Percentiles rank a stretch among this genome's conserved stretches.
These are phyloP conservation scores for Trimorus sp. DNA, from an alignment of 2,888 invertebrate genomes.

Conservation along the genomic window DNA sequence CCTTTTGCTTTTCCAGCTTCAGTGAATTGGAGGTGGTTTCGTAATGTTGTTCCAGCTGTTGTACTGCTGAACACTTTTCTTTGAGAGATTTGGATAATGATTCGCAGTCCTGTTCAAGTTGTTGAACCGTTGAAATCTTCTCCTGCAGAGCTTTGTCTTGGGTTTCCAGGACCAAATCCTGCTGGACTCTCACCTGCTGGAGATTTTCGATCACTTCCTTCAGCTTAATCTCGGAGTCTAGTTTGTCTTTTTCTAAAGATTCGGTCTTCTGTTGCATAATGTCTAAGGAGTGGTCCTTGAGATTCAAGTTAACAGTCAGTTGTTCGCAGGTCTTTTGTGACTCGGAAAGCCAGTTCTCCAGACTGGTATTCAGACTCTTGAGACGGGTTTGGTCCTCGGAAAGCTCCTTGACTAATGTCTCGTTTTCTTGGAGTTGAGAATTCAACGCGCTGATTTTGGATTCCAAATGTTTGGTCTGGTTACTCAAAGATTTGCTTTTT, in stretches of 20 bases:
- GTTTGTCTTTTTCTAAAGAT: constrained; percentile 64
- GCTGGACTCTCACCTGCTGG: constrained; percentile 71
- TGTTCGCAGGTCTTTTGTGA: constrained; percentile 50
- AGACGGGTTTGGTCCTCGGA: constrained; percentile 30
- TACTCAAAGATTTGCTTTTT: constrained; percentile 31
- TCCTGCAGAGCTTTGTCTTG: constrained; percentile 72
- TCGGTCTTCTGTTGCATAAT: constrained; percentile 67
- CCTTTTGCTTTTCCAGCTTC: constrained; percentile 34
- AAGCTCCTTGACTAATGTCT: constrained; percentile 17
- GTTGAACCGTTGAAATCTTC: constrained; percentile 42
- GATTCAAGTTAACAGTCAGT: constrained; percentile 62
- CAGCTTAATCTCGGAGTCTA: constrained; percentile 70
- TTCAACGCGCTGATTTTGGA: constrained; percentile 5
- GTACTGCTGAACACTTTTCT: constrained; percentile 38
- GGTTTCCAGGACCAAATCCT: constrained; percentile 70
- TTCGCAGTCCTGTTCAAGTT: constrained; percentile 3
- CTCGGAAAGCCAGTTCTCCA: constrained; percentile 44
- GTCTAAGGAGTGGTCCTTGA: constrained; percentile 68
- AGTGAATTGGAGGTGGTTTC: constrained; percentile 26
- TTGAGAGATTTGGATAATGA: constrained; percentile 39
- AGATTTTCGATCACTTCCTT: constrained; percentile 73
- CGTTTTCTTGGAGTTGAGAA: constrained; percentile 17
- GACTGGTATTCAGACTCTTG: constrained; percentile 26
- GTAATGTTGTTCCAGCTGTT: constrained; percentile 16
- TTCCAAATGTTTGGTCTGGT: constrained; percentile 21